Conservation (phyloP, 2,797 vertebrate species). For the Nyctibius grandis region DNA sequence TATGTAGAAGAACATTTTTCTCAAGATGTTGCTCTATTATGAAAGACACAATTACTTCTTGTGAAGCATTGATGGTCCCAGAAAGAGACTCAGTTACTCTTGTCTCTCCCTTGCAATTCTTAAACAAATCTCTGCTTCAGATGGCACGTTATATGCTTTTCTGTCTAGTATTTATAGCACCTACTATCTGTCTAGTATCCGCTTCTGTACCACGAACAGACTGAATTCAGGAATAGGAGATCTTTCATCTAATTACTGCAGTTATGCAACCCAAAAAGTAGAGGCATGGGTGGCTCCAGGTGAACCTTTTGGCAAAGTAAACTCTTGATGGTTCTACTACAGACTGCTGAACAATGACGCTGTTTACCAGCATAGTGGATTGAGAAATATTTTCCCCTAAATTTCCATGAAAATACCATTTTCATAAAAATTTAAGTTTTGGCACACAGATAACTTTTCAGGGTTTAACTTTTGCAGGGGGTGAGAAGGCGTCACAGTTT, state of each 20-base stretch:
- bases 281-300: background rate
- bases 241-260: background rate
- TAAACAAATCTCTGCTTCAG: background rate
- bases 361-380: background rate
- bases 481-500: background rate
- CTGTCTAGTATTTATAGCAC: background rate
- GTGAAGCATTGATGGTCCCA: background rate
- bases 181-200: background rate
- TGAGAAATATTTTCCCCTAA: background rate
- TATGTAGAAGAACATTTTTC: background rate
- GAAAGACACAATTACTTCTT: background rate
- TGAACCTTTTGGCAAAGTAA: background rate
- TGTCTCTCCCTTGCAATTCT: background rate
- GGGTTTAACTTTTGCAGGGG: accelerated
- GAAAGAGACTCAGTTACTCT: background rate
- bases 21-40: background rate
- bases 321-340: background rate
- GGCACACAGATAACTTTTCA: background rate
- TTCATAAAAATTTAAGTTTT: background rate
- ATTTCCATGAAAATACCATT: background rate
- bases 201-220: background rate
- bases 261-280: background rate
- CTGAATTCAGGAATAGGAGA: background rate
- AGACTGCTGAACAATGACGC: background rate
- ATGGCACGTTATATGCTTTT: background rate